These are phyloP conservation scores for Bubo blakistoni DNA, from an alignment of 2,113 vertebrate genomes.

Conservation along the genomic window DNA sequence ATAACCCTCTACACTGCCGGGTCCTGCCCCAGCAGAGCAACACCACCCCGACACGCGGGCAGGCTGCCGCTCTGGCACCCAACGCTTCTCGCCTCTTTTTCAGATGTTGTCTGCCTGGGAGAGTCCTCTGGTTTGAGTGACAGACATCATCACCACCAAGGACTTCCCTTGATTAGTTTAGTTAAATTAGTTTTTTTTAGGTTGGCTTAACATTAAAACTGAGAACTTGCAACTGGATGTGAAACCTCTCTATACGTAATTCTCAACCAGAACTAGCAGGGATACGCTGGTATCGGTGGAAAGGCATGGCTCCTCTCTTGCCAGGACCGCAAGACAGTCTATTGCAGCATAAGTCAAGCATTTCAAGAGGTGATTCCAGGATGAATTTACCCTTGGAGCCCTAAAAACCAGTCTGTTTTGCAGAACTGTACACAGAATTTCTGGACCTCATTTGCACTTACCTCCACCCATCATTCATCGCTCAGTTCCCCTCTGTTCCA, in stretches of 20 bases:
- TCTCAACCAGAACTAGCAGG: background rate
- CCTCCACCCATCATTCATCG: background rate
- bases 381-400: background rate
- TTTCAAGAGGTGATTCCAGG: background rate
- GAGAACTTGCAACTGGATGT: background rate
- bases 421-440: background rate
- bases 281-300: background rate
- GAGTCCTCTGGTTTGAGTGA: background rate
- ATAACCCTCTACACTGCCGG: background rate
- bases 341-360: background rate
- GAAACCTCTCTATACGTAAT: background rate
- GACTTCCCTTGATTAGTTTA: background rate
- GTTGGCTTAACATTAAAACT: background rate
- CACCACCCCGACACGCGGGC: accelerated
- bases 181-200: background rate
- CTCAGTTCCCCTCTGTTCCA: accelerated
- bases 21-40: background rate
- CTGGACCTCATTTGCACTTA: background rate
- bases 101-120: background rate
- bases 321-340: background rate
- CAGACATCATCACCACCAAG: background rate
- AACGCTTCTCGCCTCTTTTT: background rate
- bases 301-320: background rate
- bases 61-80: background rate
- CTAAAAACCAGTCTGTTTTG: background rate